phyloP scores from a whole-genome alignment of 2,797 vertebrate genomes.

The Parauchenoglanis ngamensis region DNA sequence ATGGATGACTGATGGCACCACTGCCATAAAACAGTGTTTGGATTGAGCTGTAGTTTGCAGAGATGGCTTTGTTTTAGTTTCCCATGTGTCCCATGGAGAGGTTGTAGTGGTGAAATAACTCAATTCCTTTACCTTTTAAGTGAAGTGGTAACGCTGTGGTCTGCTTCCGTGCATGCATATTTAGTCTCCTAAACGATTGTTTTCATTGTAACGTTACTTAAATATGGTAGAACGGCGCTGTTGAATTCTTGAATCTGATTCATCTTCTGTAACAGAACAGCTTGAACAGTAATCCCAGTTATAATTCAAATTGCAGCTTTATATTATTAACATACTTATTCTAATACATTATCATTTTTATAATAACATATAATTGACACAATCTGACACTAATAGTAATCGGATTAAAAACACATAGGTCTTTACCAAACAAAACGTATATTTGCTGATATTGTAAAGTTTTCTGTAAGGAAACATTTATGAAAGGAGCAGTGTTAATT shows the following conservation, averaged over 20 bases:
- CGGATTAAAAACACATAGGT: not conserved
- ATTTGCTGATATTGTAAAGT: not conserved
- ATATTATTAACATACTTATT: not conserved
- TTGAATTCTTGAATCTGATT: not conserved
- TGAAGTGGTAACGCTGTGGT: not conserved
- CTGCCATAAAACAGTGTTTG: slow-evolving; percentile 50
- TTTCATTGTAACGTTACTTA: not conserved
- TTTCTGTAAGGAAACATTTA: not conserved
- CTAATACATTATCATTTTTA: not conserved
- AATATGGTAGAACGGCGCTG: not conserved
- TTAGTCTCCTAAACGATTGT: not conserved
- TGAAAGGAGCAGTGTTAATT: not conserved
- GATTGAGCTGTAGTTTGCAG: slow-evolving; percentile 35
- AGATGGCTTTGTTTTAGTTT: slow-evolving; percentile 36
- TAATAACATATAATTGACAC: not conserved
- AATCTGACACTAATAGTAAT: not conserved
- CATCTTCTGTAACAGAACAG: not conserved
- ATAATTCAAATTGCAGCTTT: not conserved
- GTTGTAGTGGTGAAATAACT: not conserved
- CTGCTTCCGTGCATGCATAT: not conserved
- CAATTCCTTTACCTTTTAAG: not conserved
- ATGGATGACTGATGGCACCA: slow-evolving; percentile 54
- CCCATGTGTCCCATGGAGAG: slow-evolving; percentile 10
- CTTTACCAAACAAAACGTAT: not conserved
- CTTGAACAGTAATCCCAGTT: not conserved